Base-by-base conservation (phyloP, 2,113 vertebrate genomes). In the Erpornis zantholeuca region DNA sequence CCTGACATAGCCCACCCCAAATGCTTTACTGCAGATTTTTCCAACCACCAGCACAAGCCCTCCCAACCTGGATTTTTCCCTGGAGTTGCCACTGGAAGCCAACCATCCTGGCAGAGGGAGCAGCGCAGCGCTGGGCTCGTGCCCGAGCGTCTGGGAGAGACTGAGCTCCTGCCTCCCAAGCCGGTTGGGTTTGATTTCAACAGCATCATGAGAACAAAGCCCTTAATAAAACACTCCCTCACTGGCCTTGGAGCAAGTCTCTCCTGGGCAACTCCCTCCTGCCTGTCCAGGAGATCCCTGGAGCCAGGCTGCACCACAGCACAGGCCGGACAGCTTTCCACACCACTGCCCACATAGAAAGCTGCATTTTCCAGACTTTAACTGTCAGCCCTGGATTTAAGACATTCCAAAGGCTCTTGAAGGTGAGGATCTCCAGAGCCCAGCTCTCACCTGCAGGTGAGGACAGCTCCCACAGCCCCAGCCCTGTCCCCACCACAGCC, bases 91-190 rank as follows among this genome's bases (percentile, higher is more conserved):
- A 44, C 68, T 68, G 80, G 77, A 88, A 92, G 65, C 56, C 83
- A 94, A 75, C 24, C 80, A 90, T 56, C 36, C 86, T 91, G 86
- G 83, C 91, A 93, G 47, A 86, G 53, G 8, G 35, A 78, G 52
- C 60, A 0, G 0, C 0, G 0, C 38, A 50, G 68, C 0, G 0
- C 71, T 60, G 38, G 63, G 79, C 84, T 88, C 0, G 0, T 57
- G 54, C 76, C 80, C 2, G 0, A 81, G 59, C 2, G 0, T 10
- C 68, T 85, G 66, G 50, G 63, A 72, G 42, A 90, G 44, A 40
- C 83, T 4, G 14, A 88, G 38, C 60, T 91, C 38, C 42, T 1
- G 0, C 65, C 73, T 66, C 56, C 35, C 0, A 1, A 92, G 73
- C n/a, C 4, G 7, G 64, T 75, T 57, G 3, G 54, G 72, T 84